Base-by-base conservation (phyloP, 2,888 invertebrate genomes). In the Lysandra coridon region DNA sequence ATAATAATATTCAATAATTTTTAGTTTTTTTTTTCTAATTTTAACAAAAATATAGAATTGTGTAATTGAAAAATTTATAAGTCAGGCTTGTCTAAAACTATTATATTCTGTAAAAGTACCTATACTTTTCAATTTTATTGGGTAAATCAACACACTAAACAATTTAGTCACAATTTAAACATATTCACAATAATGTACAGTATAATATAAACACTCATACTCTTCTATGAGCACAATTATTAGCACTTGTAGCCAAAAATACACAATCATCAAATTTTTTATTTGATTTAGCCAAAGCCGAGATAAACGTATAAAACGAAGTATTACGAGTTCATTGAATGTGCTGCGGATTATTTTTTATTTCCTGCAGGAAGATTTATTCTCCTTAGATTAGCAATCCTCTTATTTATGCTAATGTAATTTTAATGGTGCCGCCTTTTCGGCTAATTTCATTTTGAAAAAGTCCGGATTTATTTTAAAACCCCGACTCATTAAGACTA, bases 401-500 rank as follows among this genome's bases (percentile, higher is more conserved):
- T 91, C 92, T 93, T 93, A 93, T 94, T 94, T 94, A 94, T 94
- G 94, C 93, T 94, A 94, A 94, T 94, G 94, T 93, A 92, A 93
- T 94, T 94, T 94, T 94, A 94, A 94, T 94, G 94, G 92, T 90
- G 85, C 86, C 89, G 91, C 90, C 91, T 91, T 93, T 93, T 92
- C 90, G 89, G 90, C 92, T 93, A 93, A 94, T 93, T 94, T 94
- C 92, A 91, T 93, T 93, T 93, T 88, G 87, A 85, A 92, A 92
- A 93, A 92, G 90, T 91, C 91, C 82, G 90, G 92, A 91, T 92
- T 83, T 90, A 90, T 90, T 91, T 89, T 88, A 92, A 92, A 57
- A 89, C 88, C 92, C 86, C 81, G 87, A 89, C 90, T 92, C 91
- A 93, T 90, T 92, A 92, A 90, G 89, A 88, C 85, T 89, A 86